Base-by-base conservation (phyloP, 1,140 invertebrate species). In the Bombus pyrosoma region DNA sequence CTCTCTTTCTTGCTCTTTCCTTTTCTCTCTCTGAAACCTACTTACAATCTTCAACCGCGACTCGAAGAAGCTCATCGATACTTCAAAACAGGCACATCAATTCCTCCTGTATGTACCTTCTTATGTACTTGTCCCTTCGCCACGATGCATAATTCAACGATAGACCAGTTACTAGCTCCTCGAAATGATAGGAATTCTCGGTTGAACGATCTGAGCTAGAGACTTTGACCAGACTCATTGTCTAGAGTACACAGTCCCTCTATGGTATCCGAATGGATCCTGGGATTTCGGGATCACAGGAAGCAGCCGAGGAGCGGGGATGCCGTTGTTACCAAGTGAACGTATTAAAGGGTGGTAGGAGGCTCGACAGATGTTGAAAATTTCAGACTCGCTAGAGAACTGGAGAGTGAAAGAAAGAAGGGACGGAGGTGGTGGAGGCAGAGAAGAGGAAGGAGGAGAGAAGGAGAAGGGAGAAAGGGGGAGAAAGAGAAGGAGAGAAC, bases 311-410 rank as follows among this genome's bases (percentile, higher is more conserved):
- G 85, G 77, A 82, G 87, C 83, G 75, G 83, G 76, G 91, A 90
- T 90, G 90, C 83, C 85, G 92, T 87, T 92, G 92, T 93, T 93
- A 92, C 91, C 91, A 93, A 93, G 89, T 89, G 92, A 90, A 91
- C 83, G 87, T 88, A 89, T 87, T 86, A 86, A 92, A 87, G 66
- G 87, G 88, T 89, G 86, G 87, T 89, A 91, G 90, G 89, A 91
- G 89, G 89, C 89, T 69, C 88, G 89, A 93, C 90, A 92, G 92
- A 93, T 93, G 93, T 93, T 93, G 92, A 85, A 91, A 93, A 92
- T 92, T 91, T 91, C 86, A 88, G 82, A 75, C 82, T 68, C 75
- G 84, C 59, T n/a, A 87, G 87, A 89, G 85, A 87, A 80, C 47
- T 18, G 81, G 22, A 53, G 59, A 73, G 28, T 4, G 69, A 62